A percentile compares a stretch with the other conserved stretches of the same genome.
These are phyloP conservation scores for Diorhabda carinulata DNA, from an alignment of 1,140 invertebrate species.

Conservation along the genomic window DNA sequence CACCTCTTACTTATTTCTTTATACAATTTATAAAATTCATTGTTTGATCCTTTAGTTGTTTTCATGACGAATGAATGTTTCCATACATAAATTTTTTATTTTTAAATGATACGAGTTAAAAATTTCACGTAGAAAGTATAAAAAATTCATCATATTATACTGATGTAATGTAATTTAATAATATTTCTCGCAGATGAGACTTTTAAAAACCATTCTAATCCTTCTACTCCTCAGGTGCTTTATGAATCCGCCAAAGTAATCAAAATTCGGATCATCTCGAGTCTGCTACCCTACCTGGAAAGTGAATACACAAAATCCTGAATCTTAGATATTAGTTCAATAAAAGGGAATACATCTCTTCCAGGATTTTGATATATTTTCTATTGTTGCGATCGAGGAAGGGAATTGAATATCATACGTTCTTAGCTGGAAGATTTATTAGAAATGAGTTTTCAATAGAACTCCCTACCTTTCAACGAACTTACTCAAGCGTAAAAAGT, in stretches of 20 bases:
- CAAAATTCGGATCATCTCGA: neutral
- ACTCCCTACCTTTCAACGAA: neutral
- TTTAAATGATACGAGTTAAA: too few species aligned
- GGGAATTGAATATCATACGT: neutral
- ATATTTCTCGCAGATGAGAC: too few species aligned
- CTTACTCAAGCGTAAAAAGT: neutral
- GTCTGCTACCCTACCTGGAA: neutral
- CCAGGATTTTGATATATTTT: neutral
- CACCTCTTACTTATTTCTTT: too few species aligned
- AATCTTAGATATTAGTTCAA: neutral
- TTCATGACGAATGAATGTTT: too few species aligned
- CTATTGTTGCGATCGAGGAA: neutral
- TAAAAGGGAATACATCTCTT: neutral
- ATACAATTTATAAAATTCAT: too few species aligned
- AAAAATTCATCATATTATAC: too few species aligned
- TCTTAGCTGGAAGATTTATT: conserved; percentile 3
- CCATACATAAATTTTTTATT: too few species aligned
- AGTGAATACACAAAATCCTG: neutral
- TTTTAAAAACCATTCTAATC: too few species aligned
- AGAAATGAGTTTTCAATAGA: conserved; percentile 2
- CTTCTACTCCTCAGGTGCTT: too few species aligned
- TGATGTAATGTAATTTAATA: too few species aligned
- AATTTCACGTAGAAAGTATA: too few species aligned
- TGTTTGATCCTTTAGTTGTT: too few species aligned
- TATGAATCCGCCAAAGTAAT: neutral